A percentile compares a stretch with the other conserved stretches of the same genome.
Conservation (phyloP, 2,113 vertebrate species). For the Spilogale gracilis region DNA sequence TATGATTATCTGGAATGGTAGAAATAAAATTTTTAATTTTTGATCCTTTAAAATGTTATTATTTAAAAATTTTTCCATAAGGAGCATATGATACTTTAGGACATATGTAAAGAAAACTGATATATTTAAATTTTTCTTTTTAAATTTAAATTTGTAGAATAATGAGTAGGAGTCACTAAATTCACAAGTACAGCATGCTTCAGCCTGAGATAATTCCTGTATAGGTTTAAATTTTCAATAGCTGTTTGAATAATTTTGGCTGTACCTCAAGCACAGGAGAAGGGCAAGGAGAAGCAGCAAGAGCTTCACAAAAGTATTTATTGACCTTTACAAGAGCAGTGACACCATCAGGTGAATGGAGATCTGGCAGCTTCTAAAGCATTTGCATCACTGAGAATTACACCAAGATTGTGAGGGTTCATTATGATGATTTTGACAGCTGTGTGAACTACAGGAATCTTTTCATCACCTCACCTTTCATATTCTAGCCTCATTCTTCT, state of each 20-base stretch:
- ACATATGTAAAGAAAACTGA: not conserved
- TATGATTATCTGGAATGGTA: not conserved
- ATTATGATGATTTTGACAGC: constrained; percentile 22
- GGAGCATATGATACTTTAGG: not conserved
- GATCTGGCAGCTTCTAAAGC: not conserved
- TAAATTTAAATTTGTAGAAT: not conserved
- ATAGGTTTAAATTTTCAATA: not conserved
- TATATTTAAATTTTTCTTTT: not conserved
- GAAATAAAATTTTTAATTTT: not conserved
- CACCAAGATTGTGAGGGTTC: not conserved
- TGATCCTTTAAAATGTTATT: not conserved
- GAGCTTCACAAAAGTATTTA: not conserved
- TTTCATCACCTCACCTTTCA: not conserved
- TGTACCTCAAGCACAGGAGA: not conserved
- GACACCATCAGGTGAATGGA: not conserved
- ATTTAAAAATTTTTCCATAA: not conserved
- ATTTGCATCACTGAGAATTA: not conserved
- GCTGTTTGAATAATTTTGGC: not conserved
- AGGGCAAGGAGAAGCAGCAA: not conserved
- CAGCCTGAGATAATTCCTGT: not conserved
- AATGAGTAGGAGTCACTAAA: not conserved
- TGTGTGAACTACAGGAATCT: not conserved
- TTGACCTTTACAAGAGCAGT: not conserved
- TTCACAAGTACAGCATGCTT: not conserved
- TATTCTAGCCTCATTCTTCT: not conserved